Evolutionary conservation across 2,888 invertebrate genomes (phyloP).

Genomic region (Ramazzottius varieornatus): DNA sequence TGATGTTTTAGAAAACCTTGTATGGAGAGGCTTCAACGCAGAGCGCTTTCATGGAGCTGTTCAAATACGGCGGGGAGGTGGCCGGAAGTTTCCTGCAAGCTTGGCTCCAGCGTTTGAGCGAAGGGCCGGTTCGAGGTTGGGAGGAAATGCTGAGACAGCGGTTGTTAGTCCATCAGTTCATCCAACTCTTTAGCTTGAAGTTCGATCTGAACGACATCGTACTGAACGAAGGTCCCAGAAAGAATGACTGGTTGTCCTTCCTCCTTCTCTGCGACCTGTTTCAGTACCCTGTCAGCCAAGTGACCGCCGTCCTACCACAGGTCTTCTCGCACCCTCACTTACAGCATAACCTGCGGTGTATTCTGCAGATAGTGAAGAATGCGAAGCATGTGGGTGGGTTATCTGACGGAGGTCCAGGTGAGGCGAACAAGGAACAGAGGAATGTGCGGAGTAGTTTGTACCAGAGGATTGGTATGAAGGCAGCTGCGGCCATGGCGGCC

Average conservation of each 20-base stretch:
- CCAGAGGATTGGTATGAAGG: background rate
- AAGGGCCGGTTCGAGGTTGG: background rate
- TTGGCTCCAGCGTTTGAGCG: background rate
- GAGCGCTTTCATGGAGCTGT: conserved; percentile 1
- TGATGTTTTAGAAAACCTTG: no score
- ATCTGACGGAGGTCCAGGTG: background rate
- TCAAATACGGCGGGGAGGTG: background rate
- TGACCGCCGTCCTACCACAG: background rate
- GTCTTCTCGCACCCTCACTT: background rate
- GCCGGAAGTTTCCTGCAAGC: background rate
- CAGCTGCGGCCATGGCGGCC: no score
- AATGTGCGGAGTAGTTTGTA: background rate
- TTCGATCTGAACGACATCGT: background rate
- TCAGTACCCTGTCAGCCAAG: background rate
- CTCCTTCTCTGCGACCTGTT: background rate
- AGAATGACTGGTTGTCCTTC: background rate
- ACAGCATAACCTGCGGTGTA: background rate
- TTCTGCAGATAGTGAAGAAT: background rate
- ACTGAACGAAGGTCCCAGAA: background rate
- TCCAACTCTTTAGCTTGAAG: background rate
- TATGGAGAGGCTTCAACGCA: no score
- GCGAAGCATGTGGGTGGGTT: background rate
- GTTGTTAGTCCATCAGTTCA: background rate
- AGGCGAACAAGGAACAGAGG: background rate
- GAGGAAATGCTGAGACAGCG: background rate